Conservation (phyloP, 2,888 invertebrate species). For the Brachycybe producta region DNA sequence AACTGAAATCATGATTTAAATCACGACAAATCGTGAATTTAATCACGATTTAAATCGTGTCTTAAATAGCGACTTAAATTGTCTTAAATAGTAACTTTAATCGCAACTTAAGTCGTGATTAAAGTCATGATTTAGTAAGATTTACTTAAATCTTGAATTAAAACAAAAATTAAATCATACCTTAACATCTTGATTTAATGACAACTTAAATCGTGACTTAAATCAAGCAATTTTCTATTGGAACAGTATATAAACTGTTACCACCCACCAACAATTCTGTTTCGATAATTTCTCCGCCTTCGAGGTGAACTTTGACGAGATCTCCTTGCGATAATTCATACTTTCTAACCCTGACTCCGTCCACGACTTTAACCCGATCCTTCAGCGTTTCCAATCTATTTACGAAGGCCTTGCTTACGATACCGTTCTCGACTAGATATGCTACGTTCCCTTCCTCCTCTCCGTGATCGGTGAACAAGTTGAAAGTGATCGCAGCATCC, state of each 20-base stretch:
- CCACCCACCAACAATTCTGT: conserved; percentile 35
- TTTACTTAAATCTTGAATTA: too few species aligned
- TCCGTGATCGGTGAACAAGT: conserved; percentile 48
- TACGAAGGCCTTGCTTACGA: conserved; percentile 61
- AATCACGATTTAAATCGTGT: too few species aligned
- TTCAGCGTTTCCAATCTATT: conserved; percentile 43
- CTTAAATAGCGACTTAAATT: too few species aligned
- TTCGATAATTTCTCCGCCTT: conserved; percentile 39
- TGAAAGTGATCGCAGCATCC: conserved; percentile 65
- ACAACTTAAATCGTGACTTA: too few species aligned
- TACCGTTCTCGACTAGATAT: conserved; percentile 87
- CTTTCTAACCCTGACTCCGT: conserved; percentile 53
- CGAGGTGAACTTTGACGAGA: conserved; percentile 42
- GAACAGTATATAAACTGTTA: too few species aligned
- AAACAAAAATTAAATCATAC: too few species aligned
- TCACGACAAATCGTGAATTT: too few species aligned
- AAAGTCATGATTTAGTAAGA: too few species aligned
- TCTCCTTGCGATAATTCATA: conserved; percentile 43
- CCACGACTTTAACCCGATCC: conserved; percentile 50
- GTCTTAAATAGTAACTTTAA: too few species aligned
- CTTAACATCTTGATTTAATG: background rate
- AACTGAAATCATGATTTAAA: too few species aligned
- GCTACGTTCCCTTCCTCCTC: conserved; percentile 61
- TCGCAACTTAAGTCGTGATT: too few species aligned
- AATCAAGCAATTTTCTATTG: background rate